Evolutionary conservation across 2,797 vertebrate genomes (phyloP).

Genomic region (Anguilla marmorata): DNA sequence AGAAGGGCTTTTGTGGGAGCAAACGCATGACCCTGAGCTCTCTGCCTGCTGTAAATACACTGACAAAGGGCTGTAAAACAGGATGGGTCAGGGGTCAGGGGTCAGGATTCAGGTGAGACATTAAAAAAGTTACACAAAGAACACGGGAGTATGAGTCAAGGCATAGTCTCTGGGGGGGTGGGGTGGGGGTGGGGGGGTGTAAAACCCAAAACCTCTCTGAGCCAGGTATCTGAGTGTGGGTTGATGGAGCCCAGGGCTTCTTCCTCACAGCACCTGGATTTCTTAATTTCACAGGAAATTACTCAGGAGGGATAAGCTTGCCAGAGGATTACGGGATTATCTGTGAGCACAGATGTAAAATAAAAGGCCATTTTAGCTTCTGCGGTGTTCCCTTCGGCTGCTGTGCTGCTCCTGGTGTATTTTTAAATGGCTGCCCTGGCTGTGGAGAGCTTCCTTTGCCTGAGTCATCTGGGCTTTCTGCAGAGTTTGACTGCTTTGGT

Average conservation of each 20-base stretch:
- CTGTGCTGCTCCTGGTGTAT: conserved; percentile 55
- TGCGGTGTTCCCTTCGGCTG: conserved; percentile 40
- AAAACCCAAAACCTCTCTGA: too few relatives aligned
- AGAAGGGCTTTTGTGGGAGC: not conserved
- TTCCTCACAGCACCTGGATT: conserved; percentile 38
- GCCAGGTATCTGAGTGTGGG: not conserved
- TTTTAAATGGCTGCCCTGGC: conserved; percentile 50
- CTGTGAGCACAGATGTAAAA: conserved; percentile 14
- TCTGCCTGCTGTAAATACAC: not conserved
- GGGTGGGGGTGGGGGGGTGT: not conserved
- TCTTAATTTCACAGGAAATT: conserved; percentile 39
- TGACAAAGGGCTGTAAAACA: not conserved
- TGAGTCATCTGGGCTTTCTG: not conserved
- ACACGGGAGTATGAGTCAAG: not conserved
- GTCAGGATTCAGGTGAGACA: not conserved
- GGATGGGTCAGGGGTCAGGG: not conserved
- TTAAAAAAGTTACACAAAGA: not conserved
- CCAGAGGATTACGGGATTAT: conserved; percentile 49
- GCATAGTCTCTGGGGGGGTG: not conserved
- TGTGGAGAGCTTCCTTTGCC: conserved; percentile 32
- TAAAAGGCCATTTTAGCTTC: conserved; percentile 42
- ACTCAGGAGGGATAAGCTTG: conserved; percentile 32
- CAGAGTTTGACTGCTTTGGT: not conserved
- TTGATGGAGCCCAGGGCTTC: not conserved
- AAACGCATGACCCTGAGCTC: not conserved